Base-by-base conservation (phyloP, 2,888 invertebrate genomes). In the Creontiades dilutus region DNA sequence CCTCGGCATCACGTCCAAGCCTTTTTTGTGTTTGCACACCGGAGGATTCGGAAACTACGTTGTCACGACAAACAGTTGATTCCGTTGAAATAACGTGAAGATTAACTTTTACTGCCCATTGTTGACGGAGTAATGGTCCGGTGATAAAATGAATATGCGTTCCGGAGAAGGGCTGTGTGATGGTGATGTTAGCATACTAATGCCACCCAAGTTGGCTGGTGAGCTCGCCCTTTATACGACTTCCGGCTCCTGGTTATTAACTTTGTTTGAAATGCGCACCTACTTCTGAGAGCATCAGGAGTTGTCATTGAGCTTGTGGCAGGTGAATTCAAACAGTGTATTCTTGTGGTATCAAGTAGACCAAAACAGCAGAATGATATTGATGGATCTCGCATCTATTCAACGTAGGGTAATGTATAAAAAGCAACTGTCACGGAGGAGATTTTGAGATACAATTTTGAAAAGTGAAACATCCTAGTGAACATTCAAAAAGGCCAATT, bases 81-180 rank as follows among this genome's bases (percentile, higher is more conserved):
- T 68, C 68, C 68, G 19, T 68, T 78, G 78, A 78, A 78, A 78
- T 47, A 78, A 78, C 78, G 78, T 78, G 78, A 46, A 37, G 47
- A 78, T 78, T 78, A 78, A 13, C 37, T 78, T 78, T 78, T 78
- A 78, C 37, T 46, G 78, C 37, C 78, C 46, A 46, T 78, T 78
- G 78, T 78, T 78, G 68, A 23, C 68, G 68, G 68, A 23, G 13
- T 57, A 27, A 19, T 68, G 68, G 68, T 68, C 19, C 0, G 68
- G 68, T 27, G 12, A 68, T 68, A 68, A 68, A 68, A 23, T 68
- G 68, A 68, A 23, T 68, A 68, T 68, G 68, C 68, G 68, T 68
- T 12, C 68, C 68, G 68, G 68, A 7, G 23, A 23, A 68, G 68
- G 68, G 68, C 68, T 68, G 68, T 16, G n/a, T 68, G 68, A 68